These are phyloP conservation scores for Rhopalosiphum maidis DNA, from an alignment of 1,140 invertebrate genomes.

Conservation along the genomic window DNA sequence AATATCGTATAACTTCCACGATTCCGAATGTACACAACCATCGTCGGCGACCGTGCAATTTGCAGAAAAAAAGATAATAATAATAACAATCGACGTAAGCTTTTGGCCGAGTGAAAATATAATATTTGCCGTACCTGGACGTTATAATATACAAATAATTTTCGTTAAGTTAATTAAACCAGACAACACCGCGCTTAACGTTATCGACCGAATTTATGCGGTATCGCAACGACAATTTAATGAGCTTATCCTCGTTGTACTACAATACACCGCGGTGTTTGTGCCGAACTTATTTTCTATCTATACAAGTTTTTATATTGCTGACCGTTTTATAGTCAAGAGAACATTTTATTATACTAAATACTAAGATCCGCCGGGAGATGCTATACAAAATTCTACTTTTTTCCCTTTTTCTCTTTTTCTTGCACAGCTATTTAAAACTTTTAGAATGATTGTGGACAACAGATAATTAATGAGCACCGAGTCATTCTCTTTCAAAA, in stretches of 20 bases:
- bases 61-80: neutral
- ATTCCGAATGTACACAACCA: neutral
- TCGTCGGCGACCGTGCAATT: neutral
- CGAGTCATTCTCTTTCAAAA: neutral
- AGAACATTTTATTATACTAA: neutral
- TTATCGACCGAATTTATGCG: neutral
- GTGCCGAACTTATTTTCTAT: neutral
- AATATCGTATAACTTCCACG: neutral
- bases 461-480: neutral
- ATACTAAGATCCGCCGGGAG: neutral
- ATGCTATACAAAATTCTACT: neutral
- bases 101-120: neutral
- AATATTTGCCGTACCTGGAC: neutral
- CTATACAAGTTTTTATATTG: neutral
- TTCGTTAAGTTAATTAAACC: neutral
- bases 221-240: neutral
- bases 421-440: neutral
- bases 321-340: neutral
- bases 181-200: neutral
- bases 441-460: neutral
- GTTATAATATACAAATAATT: neutral
- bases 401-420: neutral
- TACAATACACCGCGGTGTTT: neutral
- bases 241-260: neutral
- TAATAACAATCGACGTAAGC: neutral